These are phyloP conservation scores for Aleadryas rufinucha DNA, from an alignment of 2,113 vertebrate genomes.

Conservation along the genomic window DNA sequence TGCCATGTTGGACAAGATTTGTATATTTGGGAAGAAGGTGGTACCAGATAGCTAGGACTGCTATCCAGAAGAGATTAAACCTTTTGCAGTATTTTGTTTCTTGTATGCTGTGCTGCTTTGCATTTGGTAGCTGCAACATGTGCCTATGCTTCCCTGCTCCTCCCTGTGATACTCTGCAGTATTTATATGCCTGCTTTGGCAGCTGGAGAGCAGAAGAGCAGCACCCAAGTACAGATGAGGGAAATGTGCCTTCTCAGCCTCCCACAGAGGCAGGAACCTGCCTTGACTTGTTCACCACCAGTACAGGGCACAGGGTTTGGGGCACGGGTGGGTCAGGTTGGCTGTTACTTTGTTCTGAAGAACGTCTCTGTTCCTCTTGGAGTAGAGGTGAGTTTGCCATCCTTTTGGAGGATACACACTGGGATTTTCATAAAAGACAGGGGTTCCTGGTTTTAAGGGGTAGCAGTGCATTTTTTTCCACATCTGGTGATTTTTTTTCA, in stretches of 20 bases:
- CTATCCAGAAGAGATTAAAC: not conserved
- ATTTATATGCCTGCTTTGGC: not conserved
- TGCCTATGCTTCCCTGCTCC: not conserved
- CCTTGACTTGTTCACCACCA: not conserved
- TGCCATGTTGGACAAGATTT: not conserved
- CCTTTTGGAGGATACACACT: not conserved
- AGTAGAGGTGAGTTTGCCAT: not conserved
- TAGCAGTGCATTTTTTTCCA: not conserved
- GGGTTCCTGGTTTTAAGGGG: not conserved
- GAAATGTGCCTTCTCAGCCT: not conserved
- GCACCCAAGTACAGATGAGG: not conserved
- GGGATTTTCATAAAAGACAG: not conserved
- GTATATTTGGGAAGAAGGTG: not conserved
- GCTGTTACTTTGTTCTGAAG: not conserved
- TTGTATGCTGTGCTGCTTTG: not conserved
- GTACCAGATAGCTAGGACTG: not conserved
- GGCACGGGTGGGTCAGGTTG: rapidly evolving
- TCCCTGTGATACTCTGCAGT: not conserved
- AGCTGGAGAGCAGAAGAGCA: not conserved
- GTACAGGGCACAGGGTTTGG: not conserved
- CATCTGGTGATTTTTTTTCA: not conserved
- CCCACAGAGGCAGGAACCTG: not conserved
- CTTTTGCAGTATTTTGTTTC: not conserved
- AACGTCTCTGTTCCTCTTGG: not conserved
- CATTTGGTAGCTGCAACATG: not conserved